These are phyloP conservation scores for Cotesia glomerata DNA, from an alignment of 1,140 invertebrate genomes.

Conservation along the genomic window DNA sequence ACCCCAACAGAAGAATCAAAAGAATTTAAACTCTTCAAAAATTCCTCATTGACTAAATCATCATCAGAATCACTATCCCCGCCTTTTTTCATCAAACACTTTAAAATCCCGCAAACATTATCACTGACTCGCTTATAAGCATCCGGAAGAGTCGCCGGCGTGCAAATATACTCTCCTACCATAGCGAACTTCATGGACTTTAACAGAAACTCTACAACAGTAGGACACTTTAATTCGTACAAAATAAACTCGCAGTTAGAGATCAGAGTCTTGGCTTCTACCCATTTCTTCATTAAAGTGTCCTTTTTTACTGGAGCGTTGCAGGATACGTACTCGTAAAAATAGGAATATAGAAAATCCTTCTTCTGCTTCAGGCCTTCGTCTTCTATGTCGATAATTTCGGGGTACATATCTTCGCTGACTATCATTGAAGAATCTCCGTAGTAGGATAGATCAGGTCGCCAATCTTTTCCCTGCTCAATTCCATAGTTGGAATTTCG, in stretches of 20 bases:
- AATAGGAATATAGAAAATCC: conserved; percentile 10
- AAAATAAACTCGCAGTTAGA: conserved; percentile 17
- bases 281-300: conserved; percentile 18
- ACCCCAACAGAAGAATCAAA: no score
- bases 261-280: conserved; percentile 21
- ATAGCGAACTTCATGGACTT: conserved; percentile 33
- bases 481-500: conserved; percentile 31
- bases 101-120: conserved; percentile 21
- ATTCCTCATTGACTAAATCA: neutral
- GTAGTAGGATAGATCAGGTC: conserved; percentile 29
- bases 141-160: conserved; percentile 23
- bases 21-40: neutral
- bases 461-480: conserved; percentile 29
- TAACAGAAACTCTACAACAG: conserved; percentile 39
- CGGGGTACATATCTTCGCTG: conserved; percentile 3
- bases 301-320: conserved; percentile 17
- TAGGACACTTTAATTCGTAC: conserved; percentile 22
- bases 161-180: conserved; percentile 33
- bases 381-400: neutral
- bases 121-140: conserved; percentile 22
- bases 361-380: neutral
- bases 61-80: neutral
- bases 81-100: conserved; percentile 21
- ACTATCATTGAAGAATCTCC: conserved; percentile 24
- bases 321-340: conserved; percentile 29